phyloP scores from a whole-genome alignment of 2,797 vertebrate genomes.

The Sarcophilus harrisii region DNA sequence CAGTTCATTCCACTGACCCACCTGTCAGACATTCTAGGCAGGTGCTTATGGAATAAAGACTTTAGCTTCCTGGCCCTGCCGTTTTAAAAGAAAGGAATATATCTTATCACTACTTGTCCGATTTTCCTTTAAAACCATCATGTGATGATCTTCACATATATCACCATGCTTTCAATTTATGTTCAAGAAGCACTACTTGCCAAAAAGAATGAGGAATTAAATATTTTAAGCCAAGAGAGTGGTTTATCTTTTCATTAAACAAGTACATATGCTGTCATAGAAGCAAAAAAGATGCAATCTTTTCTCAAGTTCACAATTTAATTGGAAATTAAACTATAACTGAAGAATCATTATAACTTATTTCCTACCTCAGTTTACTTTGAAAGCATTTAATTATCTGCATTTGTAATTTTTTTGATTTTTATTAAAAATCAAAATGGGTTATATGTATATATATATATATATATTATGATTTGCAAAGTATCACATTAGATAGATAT shows the following conservation, averaged over 20 bases:
- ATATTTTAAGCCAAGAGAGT: not conserved
- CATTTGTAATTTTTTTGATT: slow-evolving; percentile 29
- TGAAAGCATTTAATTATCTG: slow-evolving; percentile 28
- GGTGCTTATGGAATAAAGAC: slow-evolving; percentile 53
- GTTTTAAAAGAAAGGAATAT: slow-evolving; percentile 53
- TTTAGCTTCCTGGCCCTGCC: slow-evolving; percentile 36
- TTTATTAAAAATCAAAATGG: slow-evolving; percentile 29
- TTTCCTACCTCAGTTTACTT: slow-evolving; percentile 2
- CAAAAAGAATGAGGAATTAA: not conserved
- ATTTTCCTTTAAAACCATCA: not conserved
- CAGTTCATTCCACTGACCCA: slow-evolving; percentile 68
- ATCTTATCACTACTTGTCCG: not conserved
- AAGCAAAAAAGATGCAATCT: not conserved
- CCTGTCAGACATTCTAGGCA: slow-evolving; percentile 69
- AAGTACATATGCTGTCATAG: not conserved
- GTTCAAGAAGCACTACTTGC: not conserved
- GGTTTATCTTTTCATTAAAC: not conserved
- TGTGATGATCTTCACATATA: not conserved
- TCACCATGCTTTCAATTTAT: not conserved
- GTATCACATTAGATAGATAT: no score
- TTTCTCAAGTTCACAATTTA: not conserved
- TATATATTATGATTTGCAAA: not conserved
- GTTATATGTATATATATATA: not conserved
- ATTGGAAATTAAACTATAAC: slow-evolving; percentile 1
- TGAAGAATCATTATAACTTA: slow-evolving; percentile 9